Conservation (phyloP, 1,140 invertebrate genomes). For the Ectropis grisescens region DNA sequence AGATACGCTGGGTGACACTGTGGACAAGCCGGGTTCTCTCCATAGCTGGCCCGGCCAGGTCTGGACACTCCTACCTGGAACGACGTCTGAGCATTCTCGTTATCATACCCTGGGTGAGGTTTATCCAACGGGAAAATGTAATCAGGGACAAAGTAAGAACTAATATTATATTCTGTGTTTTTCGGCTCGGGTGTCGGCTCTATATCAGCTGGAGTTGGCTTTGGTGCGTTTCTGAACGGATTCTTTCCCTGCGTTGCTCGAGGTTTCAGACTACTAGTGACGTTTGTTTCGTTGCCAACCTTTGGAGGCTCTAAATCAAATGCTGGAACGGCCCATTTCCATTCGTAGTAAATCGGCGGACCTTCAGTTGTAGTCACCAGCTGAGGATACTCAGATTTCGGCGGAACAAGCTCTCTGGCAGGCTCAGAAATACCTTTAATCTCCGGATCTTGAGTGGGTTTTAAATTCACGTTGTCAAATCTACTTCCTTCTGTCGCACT, state of each 20-base stretch:
- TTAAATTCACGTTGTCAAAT: constrained; percentile 40
- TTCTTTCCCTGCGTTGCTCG: constrained; percentile 21
- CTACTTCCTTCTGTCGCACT: constrained; percentile 19
- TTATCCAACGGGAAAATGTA: constrained; percentile 71
- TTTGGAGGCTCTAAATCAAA: constrained; percentile 70
- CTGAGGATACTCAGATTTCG: constrained; percentile 39
- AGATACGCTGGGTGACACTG: constrained; percentile 74
- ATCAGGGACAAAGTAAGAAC: constrained; percentile 70
- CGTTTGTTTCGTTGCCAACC: constrained; percentile 27
- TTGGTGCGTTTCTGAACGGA: constrained; percentile 32
- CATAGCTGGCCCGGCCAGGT: constrained; percentile 63
- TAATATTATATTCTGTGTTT: constrained; percentile 49
- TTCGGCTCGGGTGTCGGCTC: constrained; percentile 27
- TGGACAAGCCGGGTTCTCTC: constrained; percentile 72
- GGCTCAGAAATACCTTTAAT: constrained; percentile 18
- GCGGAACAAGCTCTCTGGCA: constrained; percentile 38
- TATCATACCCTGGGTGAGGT: constrained; percentile 69
- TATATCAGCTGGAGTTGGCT: constrained; percentile 21
- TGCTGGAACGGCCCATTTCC: constrained; percentile 74
- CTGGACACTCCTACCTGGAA: constrained; percentile 71
- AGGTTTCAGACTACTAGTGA: constrained; percentile 11
- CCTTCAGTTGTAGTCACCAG: constrained; percentile 69
- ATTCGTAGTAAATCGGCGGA: constrained; percentile 74
- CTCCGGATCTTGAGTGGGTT: constrained; percentile 9
- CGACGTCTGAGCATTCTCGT: constrained; percentile 68